Base-by-base conservation (phyloP, 2,113 vertebrate genomes). In the Emydocephalus ijimae region DNA sequence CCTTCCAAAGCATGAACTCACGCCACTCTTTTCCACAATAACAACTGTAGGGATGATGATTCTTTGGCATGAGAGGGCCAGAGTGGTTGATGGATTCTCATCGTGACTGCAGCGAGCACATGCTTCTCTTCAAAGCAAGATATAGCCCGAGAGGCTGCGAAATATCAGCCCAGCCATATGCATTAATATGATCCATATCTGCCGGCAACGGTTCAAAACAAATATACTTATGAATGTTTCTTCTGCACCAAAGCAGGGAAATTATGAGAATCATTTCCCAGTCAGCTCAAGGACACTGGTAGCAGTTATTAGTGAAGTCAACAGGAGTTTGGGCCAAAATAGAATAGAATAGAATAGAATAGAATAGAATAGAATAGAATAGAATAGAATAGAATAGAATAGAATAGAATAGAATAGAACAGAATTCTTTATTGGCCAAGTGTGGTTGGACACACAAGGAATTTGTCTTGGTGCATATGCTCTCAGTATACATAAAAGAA, bases 131-230 rank as follows among this genome's bases (percentile, higher is more conserved):
- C 61, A 89, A 48, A 89, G 96, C 95, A 92, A 92, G 93, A 96
- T 96, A 94, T 94, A 97, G 95, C 93, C 96, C 89, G 52, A 94
- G 21, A 87, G 81, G 94, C 95, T 24, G 88, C 95, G 89, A 55
- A 85, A 69, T 52, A 87, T 94, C 93, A 85, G 52, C 50, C 90
- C 39, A 88, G 92, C 92, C 94, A 45, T 24, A 90, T 90, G 24
- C 89, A 90, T 93, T 94, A 88, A 93, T 55, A 87, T 94, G 95
- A 96, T 96, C 93, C 93, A 92, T 90, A 39, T 91, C 93, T 94
- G 89, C 92, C 95, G 95, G 94, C 92, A 54, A 15, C 91, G 91
- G 90, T 94, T 92, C 94, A 93, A 96, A 97, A 96, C 93, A 94
- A 95, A 96, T 93, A 93, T 95, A 95, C 92, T 95, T 96, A 94